phyloP scores from a whole-genome alignment of 2,888 invertebrate genomes.

The Piscicola geometra region DNA sequence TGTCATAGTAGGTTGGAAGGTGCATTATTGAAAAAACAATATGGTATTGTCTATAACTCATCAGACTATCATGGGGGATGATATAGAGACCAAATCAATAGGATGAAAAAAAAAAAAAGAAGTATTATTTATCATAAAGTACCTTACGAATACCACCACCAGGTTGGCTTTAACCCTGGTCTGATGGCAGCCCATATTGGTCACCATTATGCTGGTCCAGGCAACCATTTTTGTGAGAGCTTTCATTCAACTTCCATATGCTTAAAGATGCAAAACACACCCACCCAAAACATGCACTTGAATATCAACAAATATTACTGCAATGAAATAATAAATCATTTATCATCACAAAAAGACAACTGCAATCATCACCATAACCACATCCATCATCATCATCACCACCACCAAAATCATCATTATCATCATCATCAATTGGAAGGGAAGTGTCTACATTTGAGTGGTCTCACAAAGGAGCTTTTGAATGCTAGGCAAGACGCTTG shows the following conservation, averaged over 20 bases:
- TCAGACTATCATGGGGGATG: not conserved
- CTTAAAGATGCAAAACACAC: too few species aligned
- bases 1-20: constrained; percentile 73
- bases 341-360: too few species aligned
- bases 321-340: too few species aligned
- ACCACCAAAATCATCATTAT: too few species aligned
- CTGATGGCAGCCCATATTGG: constrained; percentile 94
- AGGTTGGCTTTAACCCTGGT: constrained; percentile 98
- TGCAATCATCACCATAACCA: too few species aligned
- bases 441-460: constrained; percentile 92
- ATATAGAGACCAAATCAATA: not conserved
- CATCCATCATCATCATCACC: too few species aligned
- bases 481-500: constrained; percentile 93
- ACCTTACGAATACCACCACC: not conserved
- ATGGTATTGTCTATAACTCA: too few species aligned
- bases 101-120: too few species aligned
- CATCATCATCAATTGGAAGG: constrained; percentile 56
- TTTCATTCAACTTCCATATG: not conserved
- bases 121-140: not conserved
- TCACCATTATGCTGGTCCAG: constrained; percentile 96
- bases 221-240: constrained; percentile 89
- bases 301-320: too few species aligned
- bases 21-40: too few species aligned
- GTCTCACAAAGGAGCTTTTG: constrained; percentile 88
- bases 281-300: too few species aligned